A percentile compares a stretch with the other conserved stretches of the same genome.
Conservation (phyloP, 2,888 invertebrate species). For the Caenorhabditis imperialis region DNA sequence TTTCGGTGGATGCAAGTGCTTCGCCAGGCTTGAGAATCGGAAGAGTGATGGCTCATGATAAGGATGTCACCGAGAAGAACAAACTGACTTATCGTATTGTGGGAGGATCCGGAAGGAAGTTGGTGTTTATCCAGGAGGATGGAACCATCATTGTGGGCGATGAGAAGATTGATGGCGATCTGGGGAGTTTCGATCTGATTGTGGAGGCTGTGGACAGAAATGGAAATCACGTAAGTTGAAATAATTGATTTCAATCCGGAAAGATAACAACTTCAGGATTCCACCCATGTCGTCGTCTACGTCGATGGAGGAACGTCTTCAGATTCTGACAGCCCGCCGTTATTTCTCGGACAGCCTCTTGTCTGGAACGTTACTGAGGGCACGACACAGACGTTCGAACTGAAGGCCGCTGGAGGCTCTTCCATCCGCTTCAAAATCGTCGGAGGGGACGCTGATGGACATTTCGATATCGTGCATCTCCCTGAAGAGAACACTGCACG, state of each 20-base stretch:
- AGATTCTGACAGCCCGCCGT: constrained; percentile 45
- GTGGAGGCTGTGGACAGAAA: constrained; percentile 59
- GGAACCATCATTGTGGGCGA: constrained; percentile 66
- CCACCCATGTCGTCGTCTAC: constrained; percentile 51
- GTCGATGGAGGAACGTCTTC: constrained; percentile 33
- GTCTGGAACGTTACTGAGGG: constrained; percentile 65
- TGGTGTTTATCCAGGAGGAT: constrained; percentile 68
- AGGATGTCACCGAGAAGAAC: constrained; percentile 61
- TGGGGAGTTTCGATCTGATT: constrained; percentile 60
- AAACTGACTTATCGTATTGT: constrained; percentile 60
- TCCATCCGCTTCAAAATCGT: constrained; percentile 42
- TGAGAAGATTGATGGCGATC: constrained; percentile 23
- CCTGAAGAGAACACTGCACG: constrained; percentile 22
- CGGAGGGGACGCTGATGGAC: constrained; percentile 50
- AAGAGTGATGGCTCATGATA: constrained; percentile 66
- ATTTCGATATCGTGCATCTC: constrained; percentile 48
- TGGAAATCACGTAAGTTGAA: constrained; percentile 62
- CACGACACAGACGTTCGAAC: constrained; percentile 43
- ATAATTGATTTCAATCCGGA: background rate
- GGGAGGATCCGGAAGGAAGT: constrained; percentile 61
- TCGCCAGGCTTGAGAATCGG: constrained; percentile 63
- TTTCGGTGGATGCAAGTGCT: constrained; percentile 29
- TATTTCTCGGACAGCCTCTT: constrained; percentile 52
- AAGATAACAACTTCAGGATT: constrained; percentile 19
- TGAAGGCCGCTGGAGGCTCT: constrained; percentile 25